Conservation (phyloP, 2,888 invertebrate genomes). For the Protodeltote pygarga region DNA sequence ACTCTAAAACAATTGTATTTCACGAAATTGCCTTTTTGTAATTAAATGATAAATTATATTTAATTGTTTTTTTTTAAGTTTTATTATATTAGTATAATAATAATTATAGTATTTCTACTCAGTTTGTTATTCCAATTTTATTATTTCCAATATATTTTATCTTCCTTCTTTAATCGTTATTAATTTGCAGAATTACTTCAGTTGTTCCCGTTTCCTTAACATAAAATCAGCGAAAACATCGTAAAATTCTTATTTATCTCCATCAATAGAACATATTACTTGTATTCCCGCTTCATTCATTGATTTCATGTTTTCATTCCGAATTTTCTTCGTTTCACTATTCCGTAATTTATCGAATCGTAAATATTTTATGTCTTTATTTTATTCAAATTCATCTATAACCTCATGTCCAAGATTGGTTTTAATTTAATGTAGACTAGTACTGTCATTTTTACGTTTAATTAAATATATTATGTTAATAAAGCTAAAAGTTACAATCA, state of each 20-base stretch:
- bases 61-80: too few species aligned
- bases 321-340: conserved; percentile 2
- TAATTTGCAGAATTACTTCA: conserved; percentile 14
- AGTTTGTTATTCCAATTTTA: background rate
- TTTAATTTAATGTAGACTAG: background rate
- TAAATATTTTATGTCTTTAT: conserved; percentile 1
- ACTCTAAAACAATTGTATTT: too few species aligned
- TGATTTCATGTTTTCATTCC: conserved; percentile 15
- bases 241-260: conserved; percentile 38
- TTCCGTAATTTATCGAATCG: conserved; percentile 4
- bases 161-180: conserved; percentile 5
- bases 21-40: too few species aligned
- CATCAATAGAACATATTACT: conserved; percentile 14
- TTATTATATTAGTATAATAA: too few species aligned
- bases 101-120: too few species aligned
- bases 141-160: background rate
- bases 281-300: conserved; percentile 21
- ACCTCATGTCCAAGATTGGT: background rate
- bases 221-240: conserved; percentile 40
- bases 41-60: too few species aligned
- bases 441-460: background rate
- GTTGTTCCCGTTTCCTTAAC: conserved; percentile 18
- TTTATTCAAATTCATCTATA: background rate
- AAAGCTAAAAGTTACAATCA: conserved; percentile 43
- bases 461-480: background rate